phyloP scores from a whole-genome alignment of 2,113 vertebrate species.

The Malaclemys terrapin region DNA sequence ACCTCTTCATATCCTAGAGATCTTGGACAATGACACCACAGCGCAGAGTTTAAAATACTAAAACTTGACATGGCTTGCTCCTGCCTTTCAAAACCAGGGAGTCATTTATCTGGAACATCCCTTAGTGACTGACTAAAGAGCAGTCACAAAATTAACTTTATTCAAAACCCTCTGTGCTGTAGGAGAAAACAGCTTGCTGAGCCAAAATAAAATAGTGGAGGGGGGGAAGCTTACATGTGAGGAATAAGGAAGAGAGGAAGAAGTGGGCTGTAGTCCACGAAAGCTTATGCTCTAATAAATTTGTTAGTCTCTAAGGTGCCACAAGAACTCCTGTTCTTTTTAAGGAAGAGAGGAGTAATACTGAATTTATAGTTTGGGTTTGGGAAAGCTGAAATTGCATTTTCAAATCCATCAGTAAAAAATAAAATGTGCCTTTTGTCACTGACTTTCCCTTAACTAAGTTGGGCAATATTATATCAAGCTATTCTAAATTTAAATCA shows the following conservation, averaged over 20 bases:
- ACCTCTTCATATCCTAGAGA: neutral
- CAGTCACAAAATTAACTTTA: neutral
- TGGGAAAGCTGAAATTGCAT: neutral
- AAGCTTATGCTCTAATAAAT: no score
- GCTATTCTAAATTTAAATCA: neutral
- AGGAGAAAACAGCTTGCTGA: slow-evolving; percentile 3
- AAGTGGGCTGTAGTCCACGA: no score
- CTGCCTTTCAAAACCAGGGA: neutral
- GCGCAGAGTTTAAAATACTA: neutral
- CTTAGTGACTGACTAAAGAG: neutral
- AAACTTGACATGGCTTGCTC: neutral
- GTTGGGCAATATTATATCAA: neutral
- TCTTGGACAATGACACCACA: neutral
- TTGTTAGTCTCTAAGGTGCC: no score
- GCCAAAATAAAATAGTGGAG: no score
- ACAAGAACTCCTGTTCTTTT: no score
- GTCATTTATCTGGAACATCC: neutral
- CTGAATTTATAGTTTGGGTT: neutral
- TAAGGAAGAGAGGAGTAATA: neutral
- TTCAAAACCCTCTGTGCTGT: neutral
- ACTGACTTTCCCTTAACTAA: neutral
- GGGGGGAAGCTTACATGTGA: neutral
- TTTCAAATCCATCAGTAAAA: neutral
- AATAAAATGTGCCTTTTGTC: neutral
- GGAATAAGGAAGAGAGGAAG: neutral